These are phyloP conservation scores for Drosophila macrospina DNA, from an alignment of 2,888 invertebrate species.

Conservation along the genomic window DNA sequence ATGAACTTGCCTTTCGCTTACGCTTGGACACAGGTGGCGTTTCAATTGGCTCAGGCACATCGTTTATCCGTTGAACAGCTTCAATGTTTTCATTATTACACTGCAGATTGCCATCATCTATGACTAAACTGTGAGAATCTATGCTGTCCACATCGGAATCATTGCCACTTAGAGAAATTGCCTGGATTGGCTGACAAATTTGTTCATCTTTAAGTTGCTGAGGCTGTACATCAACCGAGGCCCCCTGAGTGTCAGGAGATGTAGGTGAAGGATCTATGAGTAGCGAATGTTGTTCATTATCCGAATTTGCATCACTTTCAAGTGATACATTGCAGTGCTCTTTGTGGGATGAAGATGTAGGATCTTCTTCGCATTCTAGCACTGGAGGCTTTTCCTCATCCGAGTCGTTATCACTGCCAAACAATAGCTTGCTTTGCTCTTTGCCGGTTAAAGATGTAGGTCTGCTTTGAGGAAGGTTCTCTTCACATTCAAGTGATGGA, in stretches of 20 bases:
- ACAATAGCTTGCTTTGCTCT: background rate
- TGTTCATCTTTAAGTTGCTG: background rate
- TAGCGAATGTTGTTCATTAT: background rate
- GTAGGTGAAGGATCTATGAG: too few species aligned
- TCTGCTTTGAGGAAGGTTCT: background rate
- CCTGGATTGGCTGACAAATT: background rate
- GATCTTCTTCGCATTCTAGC: background rate
- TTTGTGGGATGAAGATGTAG: background rate
- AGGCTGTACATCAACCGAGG: background rate
- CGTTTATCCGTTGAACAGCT: too few species aligned
- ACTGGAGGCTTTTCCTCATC: background rate
- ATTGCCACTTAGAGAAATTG: background rate
- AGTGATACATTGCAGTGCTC: background rate
- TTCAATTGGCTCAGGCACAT: background rate
- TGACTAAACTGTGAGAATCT: slow-evolving; percentile 5
- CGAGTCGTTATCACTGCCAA: background rate
- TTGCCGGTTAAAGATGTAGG: background rate
- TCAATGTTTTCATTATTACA: background rate
- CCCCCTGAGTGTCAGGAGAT: too few species aligned
- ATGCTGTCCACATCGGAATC: slow-evolving; percentile 4
- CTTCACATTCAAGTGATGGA: background rate
- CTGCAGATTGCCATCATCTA: background rate
- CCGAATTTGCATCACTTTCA: background rate
- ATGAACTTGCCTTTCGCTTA: slow-evolving; percentile 27
- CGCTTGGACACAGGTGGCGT: slow-evolving; percentile 12